Evolutionary conservation across 2,113 vertebrate genomes (phyloP).

Genomic region (Tachysurus fulvidraco): DNA sequence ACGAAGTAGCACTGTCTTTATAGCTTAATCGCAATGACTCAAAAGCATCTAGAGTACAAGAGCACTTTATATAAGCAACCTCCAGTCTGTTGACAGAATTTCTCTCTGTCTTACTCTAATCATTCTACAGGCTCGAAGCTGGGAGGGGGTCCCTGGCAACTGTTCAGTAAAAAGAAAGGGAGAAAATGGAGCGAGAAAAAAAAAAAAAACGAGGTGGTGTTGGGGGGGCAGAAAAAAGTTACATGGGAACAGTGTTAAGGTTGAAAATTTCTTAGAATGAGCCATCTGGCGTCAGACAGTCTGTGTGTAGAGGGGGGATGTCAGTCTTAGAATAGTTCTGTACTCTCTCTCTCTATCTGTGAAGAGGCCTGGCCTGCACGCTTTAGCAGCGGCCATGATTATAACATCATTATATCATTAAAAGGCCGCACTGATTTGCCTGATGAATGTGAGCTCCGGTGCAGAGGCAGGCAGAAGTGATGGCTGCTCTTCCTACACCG

Average conservation of each 20-base stretch:
- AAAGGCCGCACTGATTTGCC: constrained; percentile 68
- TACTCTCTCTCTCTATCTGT: constrained; percentile 63
- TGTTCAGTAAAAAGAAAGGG: constrained; percentile 90
- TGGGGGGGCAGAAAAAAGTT: constrained; percentile 82
- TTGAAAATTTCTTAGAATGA: constrained; percentile 99
- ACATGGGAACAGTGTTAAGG: constrained; percentile 99
- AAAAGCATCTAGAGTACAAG: constrained; percentile 28
- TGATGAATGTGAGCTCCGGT: constrained; percentile 54
- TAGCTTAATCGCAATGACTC: constrained; percentile 20
- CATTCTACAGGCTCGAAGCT: constrained; percentile 95
- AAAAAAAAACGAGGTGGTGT: not conserved
- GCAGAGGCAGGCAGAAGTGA: constrained; percentile 29
- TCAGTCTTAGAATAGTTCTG: constrained; percentile 87
- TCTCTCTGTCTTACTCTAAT: constrained; percentile 83
- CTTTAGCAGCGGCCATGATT: constrained; percentile 69
- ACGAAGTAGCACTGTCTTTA: constrained; percentile 3
- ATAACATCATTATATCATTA: constrained; percentile 69
- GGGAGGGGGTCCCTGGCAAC: constrained; percentile 98
- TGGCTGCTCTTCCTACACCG: constrained; percentile 19
- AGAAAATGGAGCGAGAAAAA: constrained; percentile 70
- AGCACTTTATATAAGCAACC: constrained; percentile 29
- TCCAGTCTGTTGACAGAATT: constrained; percentile 13
- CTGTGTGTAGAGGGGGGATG: constrained; percentile 85
- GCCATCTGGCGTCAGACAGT: constrained; percentile 99
- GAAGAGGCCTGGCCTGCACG: constrained; percentile 63